These are phyloP conservation scores for Gymnocheta viridis DNA, from an alignment of 2,888 invertebrate genomes.

Conservation along the genomic window DNA sequence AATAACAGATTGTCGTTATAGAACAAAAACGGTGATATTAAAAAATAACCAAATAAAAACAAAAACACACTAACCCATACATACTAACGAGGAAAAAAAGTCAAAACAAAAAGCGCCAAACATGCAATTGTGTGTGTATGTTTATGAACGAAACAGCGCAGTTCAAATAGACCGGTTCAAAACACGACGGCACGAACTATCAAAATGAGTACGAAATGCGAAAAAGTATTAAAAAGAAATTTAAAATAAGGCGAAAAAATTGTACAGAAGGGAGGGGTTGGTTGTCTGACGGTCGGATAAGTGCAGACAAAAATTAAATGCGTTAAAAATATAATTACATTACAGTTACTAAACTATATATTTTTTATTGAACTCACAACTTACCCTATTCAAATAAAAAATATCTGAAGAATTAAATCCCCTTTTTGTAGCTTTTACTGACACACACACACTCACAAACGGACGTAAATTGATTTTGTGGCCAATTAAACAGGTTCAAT, in stretches of 20 bases:
- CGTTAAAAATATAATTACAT: not conserved
- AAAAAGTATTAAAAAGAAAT: constrained; percentile 8
- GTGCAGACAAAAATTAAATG: not conserved
- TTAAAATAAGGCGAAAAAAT: not conserved
- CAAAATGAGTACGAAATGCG: constrained; percentile 35
- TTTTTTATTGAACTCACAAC: not conserved
- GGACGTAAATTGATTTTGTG: constrained; percentile 11
- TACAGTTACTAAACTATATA: not conserved
- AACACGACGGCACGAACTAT: constrained; percentile 29
- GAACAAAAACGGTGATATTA: constrained; percentile 31
- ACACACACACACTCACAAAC: not conserved
- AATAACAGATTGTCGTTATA: not conserved
- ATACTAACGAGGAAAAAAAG: constrained; percentile 21
- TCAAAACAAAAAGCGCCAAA: constrained; percentile 49
- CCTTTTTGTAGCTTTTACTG: not conserved
- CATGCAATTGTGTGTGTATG: constrained; percentile 2
- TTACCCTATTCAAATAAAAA: constrained; percentile 43
- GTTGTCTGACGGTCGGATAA: not conserved
- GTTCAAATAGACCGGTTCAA: constrained; percentile 61
- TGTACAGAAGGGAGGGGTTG: constrained; percentile 31
- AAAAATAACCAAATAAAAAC: constrained; percentile 33
- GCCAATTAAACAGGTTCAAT: constrained; percentile 59
- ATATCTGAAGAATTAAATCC: not conserved
- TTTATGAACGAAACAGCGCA: constrained; percentile 44
- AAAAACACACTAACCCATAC: constrained; percentile 21